Evolutionary conservation across 2,888 invertebrate genomes (phyloP).

Genomic region (Doris montereyensis): DNA sequence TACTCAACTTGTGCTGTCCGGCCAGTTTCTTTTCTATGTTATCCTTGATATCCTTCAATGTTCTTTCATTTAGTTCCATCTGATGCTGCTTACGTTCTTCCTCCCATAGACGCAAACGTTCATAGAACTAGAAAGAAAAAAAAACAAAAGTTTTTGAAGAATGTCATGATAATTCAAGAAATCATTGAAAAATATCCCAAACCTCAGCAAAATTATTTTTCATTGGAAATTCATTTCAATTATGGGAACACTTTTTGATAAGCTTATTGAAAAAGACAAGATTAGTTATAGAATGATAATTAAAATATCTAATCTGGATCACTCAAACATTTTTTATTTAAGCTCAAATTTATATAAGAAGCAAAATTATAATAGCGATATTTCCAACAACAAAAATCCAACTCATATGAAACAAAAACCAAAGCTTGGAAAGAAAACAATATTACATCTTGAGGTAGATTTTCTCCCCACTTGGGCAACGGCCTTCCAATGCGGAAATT

Average conservation of each 20-base stretch:
- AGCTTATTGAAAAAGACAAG: no score
- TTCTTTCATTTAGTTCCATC: conserved; percentile 62
- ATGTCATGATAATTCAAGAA: not conserved
- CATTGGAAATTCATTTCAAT: not conserved
- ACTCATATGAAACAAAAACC: no score
- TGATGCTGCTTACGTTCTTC: conserved; percentile 63
- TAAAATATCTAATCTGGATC: no score
- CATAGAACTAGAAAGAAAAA: conserved; percentile 63
- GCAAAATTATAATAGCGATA: no score
- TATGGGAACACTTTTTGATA: not conserved
- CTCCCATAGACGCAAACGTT: conserved; percentile 64
- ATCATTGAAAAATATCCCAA: not conserved
- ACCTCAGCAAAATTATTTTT: not conserved
- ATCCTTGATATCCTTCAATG: conserved; percentile 59
- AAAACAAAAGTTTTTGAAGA: no score
- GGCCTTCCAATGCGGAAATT: conserved; percentile 51
- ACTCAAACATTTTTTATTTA: no score
- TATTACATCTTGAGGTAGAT: conserved; percentile 68
- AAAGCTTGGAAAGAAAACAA: no score
- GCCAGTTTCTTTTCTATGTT: conserved; percentile 68
- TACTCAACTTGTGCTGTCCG: conserved; percentile 66
- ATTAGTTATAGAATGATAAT: no score
- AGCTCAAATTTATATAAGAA: no score
- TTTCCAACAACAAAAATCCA: no score
- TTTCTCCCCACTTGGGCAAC: conserved; percentile 60